A percentile compares a stretch with the other conserved stretches of the same genome.
Conservation (phyloP, 2,797 vertebrate species). For the Neosalanx taihuensis region DNA sequence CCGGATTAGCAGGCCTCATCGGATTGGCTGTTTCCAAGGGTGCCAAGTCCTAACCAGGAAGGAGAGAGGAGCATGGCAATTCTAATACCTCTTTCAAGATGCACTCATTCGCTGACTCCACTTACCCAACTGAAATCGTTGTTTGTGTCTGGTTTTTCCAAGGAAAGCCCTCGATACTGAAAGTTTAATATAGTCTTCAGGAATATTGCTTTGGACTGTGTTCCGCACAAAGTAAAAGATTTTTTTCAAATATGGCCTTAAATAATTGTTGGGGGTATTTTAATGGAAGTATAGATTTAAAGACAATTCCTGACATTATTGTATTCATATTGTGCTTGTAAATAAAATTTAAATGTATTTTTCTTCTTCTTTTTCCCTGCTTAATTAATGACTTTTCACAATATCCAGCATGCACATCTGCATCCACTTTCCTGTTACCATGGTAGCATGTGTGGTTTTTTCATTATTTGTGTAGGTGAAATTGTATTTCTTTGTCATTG, state of each 20-base stretch:
- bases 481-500: slow-evolving; percentile 26
- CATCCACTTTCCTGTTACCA: slow-evolving; percentile 7
- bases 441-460: slow-evolving; percentile 15
- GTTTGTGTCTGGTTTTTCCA: not conserved
- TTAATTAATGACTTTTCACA: not conserved
- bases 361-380: not conserved
- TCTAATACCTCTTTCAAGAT: slow-evolving; percentile 18
- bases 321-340: not conserved
- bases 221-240: slow-evolving; percentile 1
- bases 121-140: slow-evolving; percentile 23
- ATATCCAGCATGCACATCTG: slow-evolving; percentile 7
- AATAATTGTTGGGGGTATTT: slow-evolving; percentile 25
- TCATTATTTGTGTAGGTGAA: slow-evolving; percentile 8
- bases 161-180: not conserved
- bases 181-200: not conserved
- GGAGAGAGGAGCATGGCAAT: slow-evolving; percentile 8
- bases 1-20: slow-evolving; percentile 85
- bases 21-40: slow-evolving; percentile 86
- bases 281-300: slow-evolving; percentile 28
- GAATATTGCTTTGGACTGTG: slow-evolving; percentile 25
- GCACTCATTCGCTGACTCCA: slow-evolving; percentile 32
- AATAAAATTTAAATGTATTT: not conserved
- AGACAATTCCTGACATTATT: not conserved
- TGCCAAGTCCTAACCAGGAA: slow-evolving; percentile 77
- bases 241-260: slow-evolving; percentile 29